Evolutionary conservation across 2,113 vertebrate genomes (phyloP), one percentile per base, ranked within the genome.

Genomic region (Gymnarchus niloticus): DNA sequence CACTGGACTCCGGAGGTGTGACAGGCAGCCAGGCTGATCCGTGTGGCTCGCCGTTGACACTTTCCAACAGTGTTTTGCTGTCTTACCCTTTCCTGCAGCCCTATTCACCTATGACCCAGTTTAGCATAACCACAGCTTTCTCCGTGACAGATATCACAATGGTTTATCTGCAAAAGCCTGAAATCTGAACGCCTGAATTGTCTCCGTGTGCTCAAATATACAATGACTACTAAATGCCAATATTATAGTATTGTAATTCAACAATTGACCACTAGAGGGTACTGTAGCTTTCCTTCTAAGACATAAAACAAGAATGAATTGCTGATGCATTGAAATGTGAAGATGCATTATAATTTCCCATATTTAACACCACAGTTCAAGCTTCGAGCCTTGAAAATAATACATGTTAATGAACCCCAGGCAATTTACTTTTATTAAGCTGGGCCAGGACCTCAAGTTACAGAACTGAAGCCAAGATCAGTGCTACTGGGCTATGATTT

Each of bases 221-320:
- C 9, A 41, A 46, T 78, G 41, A 3, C 44, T 49, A 12, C 6
- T 19, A 76, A 76, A 28, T 76, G 9, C 3, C 41, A 37, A 17
- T n/a, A 23, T 37, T 12, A 6, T 33, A 25, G 46, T 9, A 49
- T 76, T 77, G 65, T 19, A 57, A 49, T 77, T 57, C 56, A 17
- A 7, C n/a, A 48, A 5, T 2, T 46, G 49, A 83, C 92, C 94
- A 93, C 85, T 85, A 93, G 94, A 92, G 91, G 92, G 92, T 91
- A 92, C 91, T 87, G 91, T 83, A 90, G 91, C 3, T 73, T 83
- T 89, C 87, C 89, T 86, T 86, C n/a, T 54, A 23, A 56, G 56
- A 48, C 57, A 78, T 61, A 51, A 57, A 25, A 37, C 1, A 1
- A 2, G 56, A 54, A 81, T 21, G 25, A n/a, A 44, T 83, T 44